phyloP scores from a whole-genome alignment of 2,888 invertebrate species.

The Mystacides longicornis region DNA sequence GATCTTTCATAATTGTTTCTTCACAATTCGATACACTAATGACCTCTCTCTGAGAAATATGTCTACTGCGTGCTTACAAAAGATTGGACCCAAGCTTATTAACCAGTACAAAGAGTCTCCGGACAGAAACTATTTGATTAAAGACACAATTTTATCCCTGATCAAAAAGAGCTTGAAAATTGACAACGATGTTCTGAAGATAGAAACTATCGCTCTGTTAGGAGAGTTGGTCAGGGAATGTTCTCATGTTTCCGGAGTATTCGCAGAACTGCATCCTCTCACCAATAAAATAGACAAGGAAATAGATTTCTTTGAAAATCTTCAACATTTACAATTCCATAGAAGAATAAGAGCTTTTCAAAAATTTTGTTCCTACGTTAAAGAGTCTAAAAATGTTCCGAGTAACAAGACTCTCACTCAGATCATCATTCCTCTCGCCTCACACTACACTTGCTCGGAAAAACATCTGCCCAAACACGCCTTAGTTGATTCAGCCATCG shows the following conservation, averaged over 20 bases:
- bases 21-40: slow-evolving; percentile 66
- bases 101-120: slow-evolving; percentile 46
- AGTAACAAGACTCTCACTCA: slow-evolving; percentile 68
- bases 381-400: slow-evolving; percentile 52
- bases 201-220: slow-evolving; percentile 73
- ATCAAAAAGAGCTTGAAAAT: slow-evolving; percentile 66
- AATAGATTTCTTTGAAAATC: slow-evolving; percentile 91
- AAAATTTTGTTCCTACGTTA: slow-evolving; percentile 63
- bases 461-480: slow-evolving; percentile 70
- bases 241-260: slow-evolving; percentile 59
- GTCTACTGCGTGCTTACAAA: slow-evolving; percentile 66
- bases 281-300: slow-evolving; percentile 68
- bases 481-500: slow-evolving; percentile 78
- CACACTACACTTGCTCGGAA: slow-evolving; percentile 71
- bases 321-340: slow-evolving; percentile 81
- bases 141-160: slow-evolving; percentile 64
- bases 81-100: slow-evolving; percentile 58
- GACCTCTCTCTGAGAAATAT: slow-evolving; percentile 79
- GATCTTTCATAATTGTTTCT: slow-evolving; percentile 76
- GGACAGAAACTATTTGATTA: slow-evolving; percentile 61
- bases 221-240: slow-evolving; percentile 71
- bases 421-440: slow-evolving; percentile 78
- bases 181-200: slow-evolving; percentile 62
- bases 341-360: slow-evolving; percentile 76
- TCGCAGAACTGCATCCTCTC: slow-evolving; percentile 62